Conservation (phyloP, 2,888 invertebrate genomes). For the Loripinus fragilis region DNA sequence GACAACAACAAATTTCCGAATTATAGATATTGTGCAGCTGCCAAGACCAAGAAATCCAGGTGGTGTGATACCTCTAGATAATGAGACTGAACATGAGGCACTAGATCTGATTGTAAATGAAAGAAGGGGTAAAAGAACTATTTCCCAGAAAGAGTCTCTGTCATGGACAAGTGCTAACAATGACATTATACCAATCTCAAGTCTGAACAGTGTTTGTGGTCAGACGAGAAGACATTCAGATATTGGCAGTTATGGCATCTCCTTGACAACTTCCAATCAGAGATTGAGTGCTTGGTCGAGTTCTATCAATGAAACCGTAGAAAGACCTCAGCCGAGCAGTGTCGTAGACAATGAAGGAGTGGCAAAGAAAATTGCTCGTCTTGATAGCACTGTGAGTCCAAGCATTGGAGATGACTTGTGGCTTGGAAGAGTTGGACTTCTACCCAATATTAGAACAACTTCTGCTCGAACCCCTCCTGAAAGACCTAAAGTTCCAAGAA, state of each 20-base stretch:
- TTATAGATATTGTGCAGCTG: constrained; percentile 55
- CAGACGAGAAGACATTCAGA: constrained; percentile 28
- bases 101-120: constrained; percentile 47
- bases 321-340: constrained; percentile 55
- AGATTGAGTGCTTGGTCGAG: constrained; percentile 25
- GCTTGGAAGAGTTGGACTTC: constrained; percentile 14
- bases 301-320: constrained; percentile 53
- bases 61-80: constrained; percentile 42
- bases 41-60: constrained; percentile 59
- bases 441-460: constrained; percentile 26
- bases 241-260: constrained; percentile 30
- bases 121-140: constrained; percentile 25
- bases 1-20: constrained; percentile 40
- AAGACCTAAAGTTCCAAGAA: constrained; percentile 52
- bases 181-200: not conserved
- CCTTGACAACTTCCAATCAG: constrained; percentile 36
- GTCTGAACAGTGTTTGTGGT: constrained; percentile 6
- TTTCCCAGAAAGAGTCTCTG: constrained; percentile 12
- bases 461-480: constrained; percentile 53
- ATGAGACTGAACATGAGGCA: constrained; percentile 37
- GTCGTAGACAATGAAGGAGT: constrained; percentile 59
- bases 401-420: constrained; percentile 40
- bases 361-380: constrained; percentile 59
- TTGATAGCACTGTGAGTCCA: constrained; percentile 41
- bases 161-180: constrained; percentile 28